Evolutionary conservation across 2,113 vertebrate species (phyloP).

Genomic region (Psilopogon haemacephalus): DNA sequence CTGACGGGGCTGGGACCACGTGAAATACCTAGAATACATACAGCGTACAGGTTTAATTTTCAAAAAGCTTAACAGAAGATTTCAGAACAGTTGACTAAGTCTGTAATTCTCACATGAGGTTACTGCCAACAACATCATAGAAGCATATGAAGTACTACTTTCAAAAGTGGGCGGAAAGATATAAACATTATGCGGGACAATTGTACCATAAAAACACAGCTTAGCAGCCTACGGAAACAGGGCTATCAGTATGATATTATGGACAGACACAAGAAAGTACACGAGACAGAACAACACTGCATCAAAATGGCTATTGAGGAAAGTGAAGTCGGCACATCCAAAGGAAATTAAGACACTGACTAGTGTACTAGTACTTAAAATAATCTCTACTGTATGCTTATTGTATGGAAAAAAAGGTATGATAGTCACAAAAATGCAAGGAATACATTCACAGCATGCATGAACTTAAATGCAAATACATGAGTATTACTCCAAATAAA

Average conservation of each 20-base stretch:
- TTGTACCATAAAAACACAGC: neutral
- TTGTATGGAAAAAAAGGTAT: neutral
- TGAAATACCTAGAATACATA: constrained; percentile 87
- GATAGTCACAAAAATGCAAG: neutral
- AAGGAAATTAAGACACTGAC: neutral
- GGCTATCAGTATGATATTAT: neutral
- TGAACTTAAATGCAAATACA: neutral
- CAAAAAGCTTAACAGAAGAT: neutral
- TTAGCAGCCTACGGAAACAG: neutral
- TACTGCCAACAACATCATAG: neutral
- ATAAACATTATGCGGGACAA: constrained; percentile 3
- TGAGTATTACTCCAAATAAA: neutral
- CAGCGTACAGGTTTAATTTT: constrained; percentile 58
- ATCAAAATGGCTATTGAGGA: neutral
- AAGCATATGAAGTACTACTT: neutral
- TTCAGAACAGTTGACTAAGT: neutral
- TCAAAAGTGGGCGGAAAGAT: neutral
- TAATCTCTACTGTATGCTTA: constrained; percentile 43
- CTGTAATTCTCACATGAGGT: constrained; percentile 18
- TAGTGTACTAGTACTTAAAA: neutral
- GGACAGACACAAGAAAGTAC: neutral
- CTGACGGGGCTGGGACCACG: constrained; percentile 96
- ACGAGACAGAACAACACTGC: neutral
- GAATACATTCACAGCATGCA: neutral
- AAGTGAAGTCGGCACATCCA: neutral